Evolutionary conservation across 2,113 vertebrate species (phyloP).

Genomic region (Acanthochromis polyacanthus): DNA sequence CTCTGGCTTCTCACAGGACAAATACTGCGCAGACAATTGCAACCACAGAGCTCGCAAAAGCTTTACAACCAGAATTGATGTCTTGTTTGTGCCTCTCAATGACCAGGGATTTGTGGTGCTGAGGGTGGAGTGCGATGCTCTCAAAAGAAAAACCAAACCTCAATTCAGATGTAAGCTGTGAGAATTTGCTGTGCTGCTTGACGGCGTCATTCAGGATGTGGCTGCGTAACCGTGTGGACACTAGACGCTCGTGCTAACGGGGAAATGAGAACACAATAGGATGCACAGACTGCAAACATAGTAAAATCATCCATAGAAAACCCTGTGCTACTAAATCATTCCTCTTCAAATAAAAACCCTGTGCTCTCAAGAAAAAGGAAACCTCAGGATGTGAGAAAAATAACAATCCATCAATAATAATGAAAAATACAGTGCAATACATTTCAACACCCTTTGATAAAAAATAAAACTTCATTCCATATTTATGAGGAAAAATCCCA

Average conservation of each 20-base stretch:
- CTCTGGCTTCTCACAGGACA: constrained; percentile 60
- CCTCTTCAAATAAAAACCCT: constrained; percentile 54
- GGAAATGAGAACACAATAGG: constrained; percentile 61
- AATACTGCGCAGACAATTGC: constrained; percentile 58
- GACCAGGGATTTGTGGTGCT: constrained; percentile 52
- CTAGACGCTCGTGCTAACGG: constrained; percentile 30
- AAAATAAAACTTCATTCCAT: constrained; percentile 75
- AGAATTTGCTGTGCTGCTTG: constrained; percentile 19
- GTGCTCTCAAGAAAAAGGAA: constrained; percentile 48
- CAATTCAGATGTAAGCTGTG: constrained; percentile 50
- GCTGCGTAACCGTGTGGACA: constrained; percentile 45
- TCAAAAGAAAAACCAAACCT: constrained; percentile 57
- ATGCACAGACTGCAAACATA: constrained; percentile 63
- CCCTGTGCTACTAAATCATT: constrained; percentile 37
- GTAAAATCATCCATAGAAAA: constrained; percentile 69
- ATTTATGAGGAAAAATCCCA: constrained; percentile 66
- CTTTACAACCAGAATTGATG: constrained; percentile 72
- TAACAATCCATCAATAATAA: constrained; percentile 45
- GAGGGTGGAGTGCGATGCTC: constrained; percentile 36
- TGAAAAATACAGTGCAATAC: constrained; percentile 76
- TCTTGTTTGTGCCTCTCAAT: constrained; percentile 59
- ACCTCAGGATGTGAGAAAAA: constrained; percentile 34
- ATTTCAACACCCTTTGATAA: constrained; percentile 65
- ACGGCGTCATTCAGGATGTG: constrained; percentile 58
- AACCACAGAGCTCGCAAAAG: constrained; percentile 66